phyloP scores from a whole-genome alignment of 2,797 vertebrate species.

The Melanogrammus aeglefinus region DNA sequence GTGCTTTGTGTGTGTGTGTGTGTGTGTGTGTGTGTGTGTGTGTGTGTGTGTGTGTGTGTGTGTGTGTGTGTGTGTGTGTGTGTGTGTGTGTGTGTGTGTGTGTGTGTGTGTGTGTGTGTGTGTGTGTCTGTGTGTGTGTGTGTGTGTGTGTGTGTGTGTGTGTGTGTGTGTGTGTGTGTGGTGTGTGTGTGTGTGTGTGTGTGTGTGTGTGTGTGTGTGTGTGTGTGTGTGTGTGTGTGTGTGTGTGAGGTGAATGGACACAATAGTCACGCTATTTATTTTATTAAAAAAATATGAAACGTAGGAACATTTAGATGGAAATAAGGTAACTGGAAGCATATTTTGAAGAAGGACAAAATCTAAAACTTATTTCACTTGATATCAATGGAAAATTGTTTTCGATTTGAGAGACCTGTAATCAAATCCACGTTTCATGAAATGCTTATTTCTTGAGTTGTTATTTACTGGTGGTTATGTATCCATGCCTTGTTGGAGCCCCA shows the following conservation, averaged over 20 bases:
- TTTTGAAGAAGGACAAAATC: background rate
- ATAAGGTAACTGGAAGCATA: background rate
- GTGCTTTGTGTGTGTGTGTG: conserved; percentile 15
- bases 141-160: conserved; percentile 7
- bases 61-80: conserved; percentile 1
- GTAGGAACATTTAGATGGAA: background rate
- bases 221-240: conserved; percentile 9
- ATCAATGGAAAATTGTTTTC: too few species aligned
- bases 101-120: too few species aligned
- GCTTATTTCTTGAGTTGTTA: background rate
- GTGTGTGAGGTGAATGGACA: conserved; percentile 8
- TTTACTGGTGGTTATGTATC: background rate
- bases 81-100: too few species aligned
- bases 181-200: background rate
- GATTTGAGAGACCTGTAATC: background rate
- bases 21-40: background rate
- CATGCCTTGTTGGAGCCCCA: background rate
- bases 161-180: background rate
- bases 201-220: too few species aligned
- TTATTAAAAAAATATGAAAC: background rate
- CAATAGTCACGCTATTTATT: background rate
- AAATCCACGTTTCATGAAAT: background rate
- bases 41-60: conserved; percentile 17
- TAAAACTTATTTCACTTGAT: background rate
- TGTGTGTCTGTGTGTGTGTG: conserved; percentile 16